Conservation (phyloP, 2,888 invertebrate species). For the Yponomeuta malinellus region DNA sequence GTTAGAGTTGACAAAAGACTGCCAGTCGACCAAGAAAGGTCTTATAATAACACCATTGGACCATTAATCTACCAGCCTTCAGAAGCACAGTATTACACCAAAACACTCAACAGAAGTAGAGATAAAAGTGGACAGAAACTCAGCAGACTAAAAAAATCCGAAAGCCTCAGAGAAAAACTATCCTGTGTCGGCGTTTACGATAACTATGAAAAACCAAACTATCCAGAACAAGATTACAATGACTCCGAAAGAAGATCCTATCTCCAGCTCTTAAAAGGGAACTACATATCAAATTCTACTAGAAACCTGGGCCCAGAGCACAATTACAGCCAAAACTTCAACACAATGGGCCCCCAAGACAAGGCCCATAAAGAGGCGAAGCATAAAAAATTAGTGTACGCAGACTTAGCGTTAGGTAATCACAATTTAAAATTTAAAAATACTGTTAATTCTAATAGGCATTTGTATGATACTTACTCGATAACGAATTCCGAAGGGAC, state of each 20-base stretch:
- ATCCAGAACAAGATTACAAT: slow-evolving; percentile 63
- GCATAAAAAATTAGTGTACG: slow-evolving; percentile 72
- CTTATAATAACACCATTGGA: slow-evolving; percentile 66
- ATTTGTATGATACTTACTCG: slow-evolving; percentile 70
- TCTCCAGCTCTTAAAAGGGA: slow-evolving; percentile 63
- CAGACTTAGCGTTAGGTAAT: slow-evolving; percentile 72
- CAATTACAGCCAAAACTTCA: slow-evolving; percentile 50
- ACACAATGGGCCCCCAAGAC: slow-evolving; percentile 41
- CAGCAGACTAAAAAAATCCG: slow-evolving; percentile 69
- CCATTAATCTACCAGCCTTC: slow-evolving; percentile 64
- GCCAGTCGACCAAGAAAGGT: slow-evolving; percentile 60
- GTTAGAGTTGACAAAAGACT: slow-evolving; percentile 77
- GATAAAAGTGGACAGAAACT: slow-evolving; percentile 64
- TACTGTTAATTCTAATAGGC: slow-evolving; percentile 75
- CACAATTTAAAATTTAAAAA: slow-evolving; percentile 75
- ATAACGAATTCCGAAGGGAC: slow-evolving; percentile 57
- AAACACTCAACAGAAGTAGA: slow-evolving; percentile 66
- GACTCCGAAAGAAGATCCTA: slow-evolving; percentile 65
- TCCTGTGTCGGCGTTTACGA: slow-evolving; percentile 71
- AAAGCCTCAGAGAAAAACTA: slow-evolving; percentile 66
- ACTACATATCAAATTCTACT: slow-evolving; percentile 69
- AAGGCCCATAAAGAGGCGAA: slow-evolving; percentile 40
- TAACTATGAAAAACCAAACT: slow-evolving; percentile 65
- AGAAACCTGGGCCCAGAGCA: slow-evolving; percentile 59
- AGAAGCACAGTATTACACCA: slow-evolving; percentile 63